Base-by-base conservation (phyloP, 2,797 vertebrate species). In the Channallabes apus region DNA sequence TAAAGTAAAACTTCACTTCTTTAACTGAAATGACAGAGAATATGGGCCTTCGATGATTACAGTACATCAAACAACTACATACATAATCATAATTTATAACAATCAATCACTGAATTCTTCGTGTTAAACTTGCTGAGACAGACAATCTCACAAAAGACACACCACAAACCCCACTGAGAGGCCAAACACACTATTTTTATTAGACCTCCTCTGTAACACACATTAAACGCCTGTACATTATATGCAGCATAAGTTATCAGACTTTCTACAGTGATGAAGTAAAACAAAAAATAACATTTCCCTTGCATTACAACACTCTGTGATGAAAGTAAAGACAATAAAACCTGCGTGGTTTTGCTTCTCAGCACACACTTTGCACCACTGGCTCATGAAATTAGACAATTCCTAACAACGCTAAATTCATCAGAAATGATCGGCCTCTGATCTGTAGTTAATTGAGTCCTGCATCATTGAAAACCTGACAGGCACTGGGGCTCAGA, bases 1-100 rank as follows among this genome's bases (percentile, higher is more conserved):
- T 27, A 72, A 72, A 51, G 41, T 75, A 54, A 75, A 75, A n/a
- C n/a, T n/a, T n/a, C n/a, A n/a, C 51, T 76, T 56, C 17, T 76
- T 76, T 29, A 20, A 29, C 6, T 32, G 17, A 58, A 32, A 76
- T 22, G 18, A 32, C 7, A 17, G 56, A 58, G 9, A 59, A 56
- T 22, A 7, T 27, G 41, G 14, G n/a, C 46, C 24, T 14, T 46
- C 9, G 41, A 51, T 27, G 17, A 51, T 75, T 56, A 54, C 35
- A 35, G 35, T 35, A 35, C 3, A 32, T 32, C 27, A 75, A 54
- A 12, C 12, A n/a, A 72, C 46, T 12, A 11, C 3, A 0, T 51
- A n/a, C 12, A 72, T n/a, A 72, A 72, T 12, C 24, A 51, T 51
- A 69, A 46, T n/a, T 14, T 15, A 72, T 24, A 12, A 51, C 11